These are phyloP conservation scores for Aethina tumida DNA, from an alignment of 1,140 invertebrate species.

Conservation along the genomic window DNA sequence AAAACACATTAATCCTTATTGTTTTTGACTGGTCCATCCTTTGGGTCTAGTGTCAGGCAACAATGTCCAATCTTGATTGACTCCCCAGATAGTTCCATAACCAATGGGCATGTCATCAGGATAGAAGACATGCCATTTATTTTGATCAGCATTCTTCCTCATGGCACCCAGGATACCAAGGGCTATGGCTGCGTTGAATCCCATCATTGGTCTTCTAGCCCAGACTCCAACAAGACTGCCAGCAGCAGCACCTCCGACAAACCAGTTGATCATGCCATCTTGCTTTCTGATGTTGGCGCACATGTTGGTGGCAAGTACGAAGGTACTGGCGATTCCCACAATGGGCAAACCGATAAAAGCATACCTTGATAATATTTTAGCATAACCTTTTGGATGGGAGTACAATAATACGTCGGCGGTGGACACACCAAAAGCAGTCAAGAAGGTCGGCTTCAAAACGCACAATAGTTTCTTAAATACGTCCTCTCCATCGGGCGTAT, in stretches of 20 bases:
- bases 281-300: constrained; percentile 49
- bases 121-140: constrained; percentile 44
- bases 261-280: constrained; percentile 53
- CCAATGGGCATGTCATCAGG: constrained; percentile 8
- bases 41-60: constrained; percentile 29
- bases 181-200: constrained; percentile 19
- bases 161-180: constrained; percentile 41
- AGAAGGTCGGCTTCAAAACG: constrained; percentile 45
- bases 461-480: constrained; percentile 50
- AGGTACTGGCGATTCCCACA: constrained; percentile 52
- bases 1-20: constrained; percentile 2
- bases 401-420: constrained; percentile 47
- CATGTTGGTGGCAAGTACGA: constrained; percentile 48
- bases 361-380: constrained; percentile 38
- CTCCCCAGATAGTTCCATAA: constrained; percentile 20
- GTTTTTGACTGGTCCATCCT: constrained; percentile 25
- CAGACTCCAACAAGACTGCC: constrained; percentile 47
- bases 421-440: constrained; percentile 38
- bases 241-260: constrained; percentile 45
- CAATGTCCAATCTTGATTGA: constrained; percentile 34
- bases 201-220: constrained; percentile 35
- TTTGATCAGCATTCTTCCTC: constrained; percentile 45
- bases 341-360: constrained; percentile 47
- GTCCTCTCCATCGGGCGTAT: constrained; percentile 60
- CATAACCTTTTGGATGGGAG: constrained; percentile 45